These are phyloP conservation scores for Patella depressa DNA, from an alignment of 2,888 invertebrate species.

Conservation along the genomic window DNA sequence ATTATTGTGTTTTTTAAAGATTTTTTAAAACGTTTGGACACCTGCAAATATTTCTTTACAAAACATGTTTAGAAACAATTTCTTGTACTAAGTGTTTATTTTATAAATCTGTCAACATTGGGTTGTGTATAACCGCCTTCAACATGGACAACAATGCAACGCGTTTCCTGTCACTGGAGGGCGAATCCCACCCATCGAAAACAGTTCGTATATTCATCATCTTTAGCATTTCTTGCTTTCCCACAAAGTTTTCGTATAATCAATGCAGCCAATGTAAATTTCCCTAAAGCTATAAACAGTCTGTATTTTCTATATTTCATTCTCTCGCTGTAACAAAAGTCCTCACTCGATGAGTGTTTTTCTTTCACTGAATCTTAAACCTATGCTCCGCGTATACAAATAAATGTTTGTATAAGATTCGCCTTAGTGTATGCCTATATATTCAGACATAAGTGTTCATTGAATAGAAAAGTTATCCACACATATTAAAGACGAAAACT, in stretches of 20 bases:
- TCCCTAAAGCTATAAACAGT: constrained; percentile 2
- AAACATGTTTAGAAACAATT: background rate
- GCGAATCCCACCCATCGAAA: background rate
- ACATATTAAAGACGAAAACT: constrained; percentile 9
- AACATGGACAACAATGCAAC: background rate
- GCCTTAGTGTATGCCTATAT: constrained; percentile 5
- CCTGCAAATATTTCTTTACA: constrained; percentile 1
- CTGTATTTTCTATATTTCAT: constrained; percentile 6
- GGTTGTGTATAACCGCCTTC: background rate
- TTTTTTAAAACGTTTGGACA: background rate
- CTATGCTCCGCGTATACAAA: constrained; percentile 7
- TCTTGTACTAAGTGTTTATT: background rate
- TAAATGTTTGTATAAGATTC: constrained; percentile 8
- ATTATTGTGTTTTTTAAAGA: too few relatives aligned
- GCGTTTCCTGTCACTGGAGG: constrained; percentile 7
- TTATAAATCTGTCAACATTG: background rate
- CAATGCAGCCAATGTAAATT: background rate
- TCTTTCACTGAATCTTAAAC: constrained; percentile 6
- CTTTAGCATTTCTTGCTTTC: background rate
- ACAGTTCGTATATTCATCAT: background rate
- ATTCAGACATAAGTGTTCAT: constrained; percentile 2
- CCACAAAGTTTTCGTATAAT: background rate
- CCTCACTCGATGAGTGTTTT: constrained; percentile 2
- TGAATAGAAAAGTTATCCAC: constrained; percentile 10
- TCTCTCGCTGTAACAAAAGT: background rate